phyloP scores from a whole-genome alignment of 2,113 vertebrate genomes.

The Halcyon senegalensis region DNA sequence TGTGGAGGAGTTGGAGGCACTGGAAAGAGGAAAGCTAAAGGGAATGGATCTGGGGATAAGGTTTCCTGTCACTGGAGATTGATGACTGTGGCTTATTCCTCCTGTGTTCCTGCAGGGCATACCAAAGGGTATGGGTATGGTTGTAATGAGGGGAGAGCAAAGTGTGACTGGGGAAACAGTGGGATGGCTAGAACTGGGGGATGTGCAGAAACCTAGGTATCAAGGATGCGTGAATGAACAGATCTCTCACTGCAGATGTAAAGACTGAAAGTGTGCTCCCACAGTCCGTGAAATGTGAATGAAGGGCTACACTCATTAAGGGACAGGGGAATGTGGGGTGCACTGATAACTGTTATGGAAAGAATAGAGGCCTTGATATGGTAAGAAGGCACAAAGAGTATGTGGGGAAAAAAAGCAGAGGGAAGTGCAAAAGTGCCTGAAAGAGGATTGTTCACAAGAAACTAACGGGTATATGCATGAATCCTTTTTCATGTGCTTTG shows the following conservation, averaged over 20 bases:
- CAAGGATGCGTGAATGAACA: not conserved
- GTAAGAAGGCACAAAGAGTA: not conserved
- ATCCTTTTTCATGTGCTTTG: not conserved
- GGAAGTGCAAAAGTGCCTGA: not conserved
- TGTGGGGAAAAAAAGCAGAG: not conserved
- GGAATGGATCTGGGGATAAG: not conserved
- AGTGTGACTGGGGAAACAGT: not conserved
- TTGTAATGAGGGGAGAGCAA: not conserved
- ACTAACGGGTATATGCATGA: not conserved
- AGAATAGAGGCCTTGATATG: not conserved
- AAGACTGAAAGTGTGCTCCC: not conserved
- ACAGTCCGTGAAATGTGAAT: not conserved
- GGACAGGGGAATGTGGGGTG: not conserved
- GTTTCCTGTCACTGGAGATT: not conserved
- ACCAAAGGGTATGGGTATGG: not conserved
- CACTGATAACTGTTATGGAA: rapidly evolving
- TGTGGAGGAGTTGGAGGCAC: not conserved
- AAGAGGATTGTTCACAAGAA: not conserved
- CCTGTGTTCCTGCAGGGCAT: not conserved
- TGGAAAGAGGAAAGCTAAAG: not conserved
- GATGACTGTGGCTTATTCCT: not conserved
- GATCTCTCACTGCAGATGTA: not conserved
- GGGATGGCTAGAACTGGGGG: not conserved
- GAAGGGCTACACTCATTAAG: not conserved
- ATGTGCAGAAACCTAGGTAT: not conserved